These are phyloP conservation scores for Psettodes erumei DNA, from an alignment of 2,113 vertebrate genomes.

Conservation along the genomic window DNA sequence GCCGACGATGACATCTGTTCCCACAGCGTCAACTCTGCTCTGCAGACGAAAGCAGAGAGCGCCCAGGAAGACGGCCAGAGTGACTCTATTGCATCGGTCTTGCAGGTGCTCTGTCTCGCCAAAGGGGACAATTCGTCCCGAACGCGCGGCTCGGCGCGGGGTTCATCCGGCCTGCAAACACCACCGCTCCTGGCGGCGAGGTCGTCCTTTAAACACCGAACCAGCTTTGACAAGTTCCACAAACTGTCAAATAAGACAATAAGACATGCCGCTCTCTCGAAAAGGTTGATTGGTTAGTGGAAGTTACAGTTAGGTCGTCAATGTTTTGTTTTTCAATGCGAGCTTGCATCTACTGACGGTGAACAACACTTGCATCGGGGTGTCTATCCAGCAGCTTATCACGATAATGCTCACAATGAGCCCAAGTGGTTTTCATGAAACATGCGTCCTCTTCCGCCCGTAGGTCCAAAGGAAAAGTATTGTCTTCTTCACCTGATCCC, in stretches of 20 bases:
- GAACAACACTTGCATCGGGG: neutral
- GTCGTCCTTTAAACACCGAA: neutral
- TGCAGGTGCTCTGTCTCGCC: slow-evolving; percentile 15
- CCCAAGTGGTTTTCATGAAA: slow-evolving; percentile 11
- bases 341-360: neutral
- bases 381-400: slow-evolving; percentile 21
- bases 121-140: slow-evolving; percentile 9
- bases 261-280: neutral
- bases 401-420: slow-evolving; percentile 10
- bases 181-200: neutral
- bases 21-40: slow-evolving; percentile 3
- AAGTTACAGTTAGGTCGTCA: neutral
- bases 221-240: neutral
- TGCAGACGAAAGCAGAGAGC: slow-evolving; percentile 10
- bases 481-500: slow-evolving; percentile 31
- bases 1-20: slow-evolving; percentile 10
- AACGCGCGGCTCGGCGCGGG: too few species aligned
- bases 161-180: slow-evolving; percentile 9
- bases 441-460: neutral
- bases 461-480: slow-evolving; percentile 31
- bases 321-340: neutral
- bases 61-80: slow-evolving; percentile 3
- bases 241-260: neutral
- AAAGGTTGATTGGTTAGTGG: neutral
- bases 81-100: neutral